These are phyloP conservation scores for Pantherophis vulpinus DNA, from an alignment of 2,797 vertebrate genomes.

Conservation along the genomic window DNA sequence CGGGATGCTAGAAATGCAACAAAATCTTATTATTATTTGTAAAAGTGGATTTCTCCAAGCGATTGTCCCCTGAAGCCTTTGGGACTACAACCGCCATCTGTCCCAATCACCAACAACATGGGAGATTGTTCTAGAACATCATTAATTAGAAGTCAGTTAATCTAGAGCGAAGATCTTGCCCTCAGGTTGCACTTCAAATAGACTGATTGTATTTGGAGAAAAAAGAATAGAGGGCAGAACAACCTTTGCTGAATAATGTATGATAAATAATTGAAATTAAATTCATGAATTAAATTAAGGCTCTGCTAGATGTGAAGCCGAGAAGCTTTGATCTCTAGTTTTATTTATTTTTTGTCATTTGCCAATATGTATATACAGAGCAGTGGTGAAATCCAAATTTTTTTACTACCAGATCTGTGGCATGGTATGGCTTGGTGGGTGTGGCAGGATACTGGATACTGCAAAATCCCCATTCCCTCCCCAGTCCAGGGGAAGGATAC, in stretches of 20 bases:
- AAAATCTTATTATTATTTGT: background rate
- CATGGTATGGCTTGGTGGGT: too few relatives aligned
- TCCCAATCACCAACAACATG: background rate
- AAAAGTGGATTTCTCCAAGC: background rate
- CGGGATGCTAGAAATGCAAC: background rate
- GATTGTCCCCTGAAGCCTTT: background rate
- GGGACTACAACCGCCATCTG: background rate
- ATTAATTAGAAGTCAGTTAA: background rate
- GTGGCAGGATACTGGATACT: too few relatives aligned
- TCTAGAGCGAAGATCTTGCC: background rate
- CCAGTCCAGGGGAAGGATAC: too few relatives aligned
- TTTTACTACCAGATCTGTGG: too few relatives aligned
- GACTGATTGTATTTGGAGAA: background rate
- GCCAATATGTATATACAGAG: too few relatives aligned
- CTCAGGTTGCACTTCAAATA: background rate
- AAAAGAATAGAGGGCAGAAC: background rate
- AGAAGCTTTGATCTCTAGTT: background rate
- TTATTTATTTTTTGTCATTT: background rate
- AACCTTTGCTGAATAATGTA: background rate
- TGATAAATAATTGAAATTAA: constrained; percentile 10
- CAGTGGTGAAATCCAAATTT: too few relatives aligned
- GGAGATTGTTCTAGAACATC: background rate
- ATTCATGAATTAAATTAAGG: background rate
- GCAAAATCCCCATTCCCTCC: too few relatives aligned
- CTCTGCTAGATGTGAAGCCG: background rate